Percentiles rank a stretch among this genome's conserved stretches.
Conservation (phyloP, 2,797 vertebrate species). For the Pteropus rufus region DNA sequence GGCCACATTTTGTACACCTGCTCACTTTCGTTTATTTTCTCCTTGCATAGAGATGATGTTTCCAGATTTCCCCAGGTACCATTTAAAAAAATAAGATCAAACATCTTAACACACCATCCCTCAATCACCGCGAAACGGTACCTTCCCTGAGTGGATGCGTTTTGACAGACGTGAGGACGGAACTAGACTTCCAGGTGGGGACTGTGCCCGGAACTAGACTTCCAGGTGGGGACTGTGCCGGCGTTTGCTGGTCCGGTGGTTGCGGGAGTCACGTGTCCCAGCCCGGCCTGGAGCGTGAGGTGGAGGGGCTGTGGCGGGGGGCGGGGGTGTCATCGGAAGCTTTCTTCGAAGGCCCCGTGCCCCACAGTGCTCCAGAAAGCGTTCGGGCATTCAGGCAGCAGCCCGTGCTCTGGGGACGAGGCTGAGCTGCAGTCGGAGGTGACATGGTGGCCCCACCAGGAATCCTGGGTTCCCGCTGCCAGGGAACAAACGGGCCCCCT, state of each 20-base stretch:
- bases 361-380: background rate
- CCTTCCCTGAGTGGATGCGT: background rate
- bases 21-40: background rate
- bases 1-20: accelerated
- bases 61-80: background rate
- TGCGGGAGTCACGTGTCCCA: accelerated
- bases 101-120: no score
- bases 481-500: accelerated
- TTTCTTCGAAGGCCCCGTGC: accelerated
- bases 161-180: accelerated
- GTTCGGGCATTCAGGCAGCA: background rate
- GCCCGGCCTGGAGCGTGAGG: accelerated
- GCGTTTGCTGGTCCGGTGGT: accelerated
- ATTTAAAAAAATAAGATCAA: background rate
- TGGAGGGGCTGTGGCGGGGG: accelerated
- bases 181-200: no score
- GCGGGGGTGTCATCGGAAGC: accelerated
- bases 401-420: background rate
- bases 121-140: accelerated
- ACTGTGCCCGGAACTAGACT: accelerated
- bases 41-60: background rate
- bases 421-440: background rate
- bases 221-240: accelerated
- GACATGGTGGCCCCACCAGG: accelerated
- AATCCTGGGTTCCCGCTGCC: background rate